These are phyloP conservation scores for Blomia tropicalis DNA, from an alignment of 2,888 invertebrate species.

Conservation along the genomic window DNA sequence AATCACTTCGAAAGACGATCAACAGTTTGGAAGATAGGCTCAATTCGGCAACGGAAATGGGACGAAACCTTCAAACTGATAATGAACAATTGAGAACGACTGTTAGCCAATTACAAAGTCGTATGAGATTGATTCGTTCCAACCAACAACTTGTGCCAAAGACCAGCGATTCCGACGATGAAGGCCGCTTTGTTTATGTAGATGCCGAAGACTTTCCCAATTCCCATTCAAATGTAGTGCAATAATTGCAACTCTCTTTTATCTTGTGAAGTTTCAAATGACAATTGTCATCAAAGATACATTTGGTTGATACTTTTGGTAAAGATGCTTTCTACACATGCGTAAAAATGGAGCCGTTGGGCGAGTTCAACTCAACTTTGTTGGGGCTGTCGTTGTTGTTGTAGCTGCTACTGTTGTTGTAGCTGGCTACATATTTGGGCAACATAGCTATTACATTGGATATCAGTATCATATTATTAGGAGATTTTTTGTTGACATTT, in stretches of 20 bases:
- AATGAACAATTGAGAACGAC: background rate
- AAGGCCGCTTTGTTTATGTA: background rate
- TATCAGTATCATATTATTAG: no score
- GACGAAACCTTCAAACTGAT: background rate
- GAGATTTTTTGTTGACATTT: no score
- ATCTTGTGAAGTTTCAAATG: background rate
- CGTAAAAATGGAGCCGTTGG: background rate
- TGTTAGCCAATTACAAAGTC: background rate
- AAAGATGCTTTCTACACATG: background rate
- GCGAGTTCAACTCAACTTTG: no score
- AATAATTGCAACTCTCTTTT: background rate
- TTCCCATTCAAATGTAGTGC: no score
- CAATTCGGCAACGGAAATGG: background rate
- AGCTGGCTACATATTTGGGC: no score
- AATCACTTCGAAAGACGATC: background rate
- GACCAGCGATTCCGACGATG: slow-evolving; percentile 2
- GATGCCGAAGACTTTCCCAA: slow-evolving; percentile 8
- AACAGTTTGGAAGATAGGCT: background rate
- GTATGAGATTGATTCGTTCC: background rate
- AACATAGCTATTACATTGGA: no score
- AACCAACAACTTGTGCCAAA: background rate
- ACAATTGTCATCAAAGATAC: background rate
- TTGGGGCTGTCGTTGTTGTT: no score
- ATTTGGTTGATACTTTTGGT: background rate
- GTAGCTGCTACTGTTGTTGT: no score